Percentiles rank a stretch among this genome's conserved stretches.
Conservation (phyloP, 2,113 vertebrate genomes). For the Lynx canadensis region DNA sequence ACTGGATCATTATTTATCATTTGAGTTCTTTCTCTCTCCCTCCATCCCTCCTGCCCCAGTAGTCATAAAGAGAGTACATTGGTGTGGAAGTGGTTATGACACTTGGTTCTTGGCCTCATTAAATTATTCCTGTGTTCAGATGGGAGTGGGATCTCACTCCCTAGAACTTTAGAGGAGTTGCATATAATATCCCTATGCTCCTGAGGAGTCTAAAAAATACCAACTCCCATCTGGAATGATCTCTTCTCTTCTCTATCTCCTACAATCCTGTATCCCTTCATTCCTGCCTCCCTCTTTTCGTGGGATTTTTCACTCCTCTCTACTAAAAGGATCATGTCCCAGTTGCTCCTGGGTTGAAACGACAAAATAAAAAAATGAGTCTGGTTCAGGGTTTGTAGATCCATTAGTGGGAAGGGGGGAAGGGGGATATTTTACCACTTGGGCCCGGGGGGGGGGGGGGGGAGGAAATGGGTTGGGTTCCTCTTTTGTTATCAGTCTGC, state of each 20-base stretch:
- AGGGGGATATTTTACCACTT: not conserved
- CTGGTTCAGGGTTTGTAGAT: not conserved
- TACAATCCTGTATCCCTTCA: rapidly evolving
- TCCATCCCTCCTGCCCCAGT: not conserved
- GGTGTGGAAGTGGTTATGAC: not conserved
- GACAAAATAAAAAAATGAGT: not conserved
- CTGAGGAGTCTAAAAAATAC: not conserved
- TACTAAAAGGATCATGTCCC: not conserved
- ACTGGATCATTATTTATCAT: not conserved
- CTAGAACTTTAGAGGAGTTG: not conserved
- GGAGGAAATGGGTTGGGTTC: not conserved
- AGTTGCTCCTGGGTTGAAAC: not conserved
- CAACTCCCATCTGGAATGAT: not conserved
- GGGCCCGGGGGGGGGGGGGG: not conserved
- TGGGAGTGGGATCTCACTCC: not conserved
- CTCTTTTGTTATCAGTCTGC: not conserved
- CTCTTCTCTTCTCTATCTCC: not conserved
- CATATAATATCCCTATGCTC: not conserved
- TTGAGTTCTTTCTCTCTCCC: not conserved
- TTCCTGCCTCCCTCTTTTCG: not conserved
- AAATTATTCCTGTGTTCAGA: not conserved
- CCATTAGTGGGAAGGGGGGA: not conserved
- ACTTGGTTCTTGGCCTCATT: not conserved
- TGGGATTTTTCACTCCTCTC: not conserved
- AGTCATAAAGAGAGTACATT: not conserved